Evolutionary conservation across 1,140 invertebrate species (phyloP).

Genomic region (Prorops nasuta): DNA sequence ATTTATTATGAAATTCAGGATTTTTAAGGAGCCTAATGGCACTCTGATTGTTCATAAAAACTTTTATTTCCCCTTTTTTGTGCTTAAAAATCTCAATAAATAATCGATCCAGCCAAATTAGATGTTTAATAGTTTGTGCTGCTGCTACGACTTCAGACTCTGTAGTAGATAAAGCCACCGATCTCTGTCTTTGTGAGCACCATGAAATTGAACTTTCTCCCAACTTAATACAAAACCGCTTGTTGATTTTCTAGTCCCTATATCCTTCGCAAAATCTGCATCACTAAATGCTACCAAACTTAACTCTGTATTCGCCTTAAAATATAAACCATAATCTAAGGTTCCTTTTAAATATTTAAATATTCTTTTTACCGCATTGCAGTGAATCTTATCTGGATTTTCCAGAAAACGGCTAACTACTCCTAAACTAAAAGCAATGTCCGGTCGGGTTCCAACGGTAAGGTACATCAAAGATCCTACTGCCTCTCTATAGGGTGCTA

Average conservation of each 20-base stretch:
- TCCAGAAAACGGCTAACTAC: neutral
- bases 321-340: constrained; percentile 1
- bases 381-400: neutral
- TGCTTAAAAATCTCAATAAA: neutral
- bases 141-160: constrained; percentile 9
- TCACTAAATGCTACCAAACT: neutral
- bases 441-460: neutral
- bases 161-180: constrained; percentile 4
- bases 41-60: constrained; percentile 1
- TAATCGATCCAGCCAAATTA: constrained; percentile 7
- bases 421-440: constrained; percentile 1
- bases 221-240: constrained; percentile 1
- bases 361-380: too few species aligned
- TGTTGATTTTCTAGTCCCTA: constrained; percentile 4
- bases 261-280: constrained; percentile 1
- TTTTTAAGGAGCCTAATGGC: neutral
- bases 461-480: constrained; percentile 5
- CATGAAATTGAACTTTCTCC: neutral
- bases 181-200: constrained; percentile 9
- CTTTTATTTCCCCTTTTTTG: neutral
- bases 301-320: neutral
- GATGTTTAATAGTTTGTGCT: neutral
- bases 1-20: neutral
- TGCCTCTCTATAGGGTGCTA: constrained; percentile 1
- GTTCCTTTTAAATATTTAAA: too few species aligned